These are phyloP conservation scores for Tylochromis polylepis DNA, from an alignment of 2,113 vertebrate genomes.

Conservation along the genomic window DNA sequence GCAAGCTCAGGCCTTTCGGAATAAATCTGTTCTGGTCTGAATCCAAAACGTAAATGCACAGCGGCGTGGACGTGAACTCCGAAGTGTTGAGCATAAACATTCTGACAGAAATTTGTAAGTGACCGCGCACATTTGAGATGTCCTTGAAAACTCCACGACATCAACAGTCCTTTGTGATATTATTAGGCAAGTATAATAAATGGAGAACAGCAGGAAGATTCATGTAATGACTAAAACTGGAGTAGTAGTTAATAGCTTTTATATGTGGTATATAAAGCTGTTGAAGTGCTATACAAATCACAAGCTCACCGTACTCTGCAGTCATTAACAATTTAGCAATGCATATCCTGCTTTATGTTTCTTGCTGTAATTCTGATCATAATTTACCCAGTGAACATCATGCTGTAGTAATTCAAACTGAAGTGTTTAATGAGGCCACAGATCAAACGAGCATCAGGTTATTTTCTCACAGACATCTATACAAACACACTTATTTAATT, in stretches of 20 bases:
- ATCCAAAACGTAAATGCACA: slow-evolving; percentile 1
- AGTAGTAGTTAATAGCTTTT: background rate
- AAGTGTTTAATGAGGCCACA: background rate
- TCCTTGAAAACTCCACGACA: background rate
- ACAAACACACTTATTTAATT: background rate
- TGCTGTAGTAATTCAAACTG: background rate
- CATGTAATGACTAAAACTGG: background rate
- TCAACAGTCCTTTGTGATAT: background rate
- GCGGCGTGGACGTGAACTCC: background rate
- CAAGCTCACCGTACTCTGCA: background rate
- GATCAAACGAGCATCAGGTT: background rate
- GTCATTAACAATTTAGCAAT: background rate
- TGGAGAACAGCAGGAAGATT: background rate
- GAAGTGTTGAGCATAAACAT: background rate
- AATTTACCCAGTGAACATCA: background rate
- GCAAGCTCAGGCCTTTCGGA: background rate
- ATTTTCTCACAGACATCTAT: background rate
- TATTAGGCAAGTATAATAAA: background rate
- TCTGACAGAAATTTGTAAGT: background rate
- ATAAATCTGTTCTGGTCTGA: background rate
- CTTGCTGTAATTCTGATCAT: too few species aligned
- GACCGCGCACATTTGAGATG: background rate
- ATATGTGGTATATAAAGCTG: background rate
- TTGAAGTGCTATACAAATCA: accelerated
- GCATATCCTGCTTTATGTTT: background rate